A percentile compares a stretch with the other conserved stretches of the same genome.
These are phyloP conservation scores for Python bivittatus DNA, from an alignment of 2,113 vertebrate species.

Conservation along the genomic window DNA sequence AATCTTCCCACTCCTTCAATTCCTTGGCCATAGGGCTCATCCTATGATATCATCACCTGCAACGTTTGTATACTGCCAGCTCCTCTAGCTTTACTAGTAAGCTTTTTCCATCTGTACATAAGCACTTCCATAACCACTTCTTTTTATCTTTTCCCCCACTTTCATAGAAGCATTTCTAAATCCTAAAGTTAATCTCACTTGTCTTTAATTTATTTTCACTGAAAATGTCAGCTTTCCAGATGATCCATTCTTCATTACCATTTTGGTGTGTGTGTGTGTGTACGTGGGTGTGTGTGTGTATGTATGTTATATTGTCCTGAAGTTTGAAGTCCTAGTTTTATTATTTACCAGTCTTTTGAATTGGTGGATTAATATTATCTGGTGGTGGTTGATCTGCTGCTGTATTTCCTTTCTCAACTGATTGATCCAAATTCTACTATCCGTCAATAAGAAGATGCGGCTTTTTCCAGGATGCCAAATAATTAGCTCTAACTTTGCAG, in stretches of 20 bases:
- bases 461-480: background rate
- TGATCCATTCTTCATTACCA: slow-evolving; percentile 5
- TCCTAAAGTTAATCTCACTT: slow-evolving; percentile 39
- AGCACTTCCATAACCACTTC: slow-evolving; percentile 33
- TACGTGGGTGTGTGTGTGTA: background rate
- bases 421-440: background rate
- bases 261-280: background rate
- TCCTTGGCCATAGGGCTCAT: background rate
- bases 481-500: background rate
- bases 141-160: background rate
- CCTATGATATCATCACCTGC: background rate
- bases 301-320: background rate
- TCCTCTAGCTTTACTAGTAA: slow-evolving; percentile 30
- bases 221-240: slow-evolving; percentile 15
- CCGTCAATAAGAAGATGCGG: background rate
- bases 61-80: background rate
- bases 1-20: background rate
- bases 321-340: background rate
- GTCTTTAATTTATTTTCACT: slow-evolving; percentile 37
- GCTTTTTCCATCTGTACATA: slow-evolving; percentile 27
- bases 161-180: slow-evolving; percentile 37
- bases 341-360: background rate
- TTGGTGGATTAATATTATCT: slow-evolving; percentile 6
- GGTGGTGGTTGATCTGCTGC: background rate
- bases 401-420: background rate